Evolutionary conservation across 2,888 invertebrate genomes (phyloP).

Genomic region (Hydraecia micacea): DNA sequence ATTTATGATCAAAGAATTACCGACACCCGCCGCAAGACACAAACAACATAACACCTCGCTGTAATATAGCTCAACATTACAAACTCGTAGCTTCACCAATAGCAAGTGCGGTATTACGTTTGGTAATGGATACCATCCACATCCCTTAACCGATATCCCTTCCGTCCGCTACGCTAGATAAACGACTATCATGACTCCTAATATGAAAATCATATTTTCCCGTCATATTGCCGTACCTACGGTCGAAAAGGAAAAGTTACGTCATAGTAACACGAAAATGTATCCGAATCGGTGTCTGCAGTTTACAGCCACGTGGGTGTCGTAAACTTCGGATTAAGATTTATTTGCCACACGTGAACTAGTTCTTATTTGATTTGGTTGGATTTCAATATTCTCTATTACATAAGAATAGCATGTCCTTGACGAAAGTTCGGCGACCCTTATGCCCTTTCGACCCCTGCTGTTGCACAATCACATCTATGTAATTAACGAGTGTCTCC

Average conservation of each 20-base stretch:
- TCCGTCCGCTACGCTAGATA: slow-evolving; percentile 49
- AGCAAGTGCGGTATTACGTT: slow-evolving; percentile 38
- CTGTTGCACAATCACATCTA: not conserved
- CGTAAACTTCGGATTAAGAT: slow-evolving; percentile 42
- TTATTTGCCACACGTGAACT: slow-evolving; percentile 39
- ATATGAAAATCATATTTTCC: slow-evolving; percentile 56
- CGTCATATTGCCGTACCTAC: slow-evolving; percentile 16
- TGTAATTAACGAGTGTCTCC: slow-evolving; percentile 6
- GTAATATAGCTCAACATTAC: slow-evolving; percentile 24
- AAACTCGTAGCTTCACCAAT: slow-evolving; percentile 18
- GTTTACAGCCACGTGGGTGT: slow-evolving; percentile 24
- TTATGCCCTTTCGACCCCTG: not conserved
- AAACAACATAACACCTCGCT: slow-evolving; percentile 2
- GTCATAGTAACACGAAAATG: slow-evolving; percentile 37
- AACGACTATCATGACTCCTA: slow-evolving; percentile 49
- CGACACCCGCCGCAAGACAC: slow-evolving; percentile 6
- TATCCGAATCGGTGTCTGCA: slow-evolving; percentile 28
- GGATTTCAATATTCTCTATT: slow-evolving; percentile 23
- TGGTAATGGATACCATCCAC: slow-evolving; percentile 45
- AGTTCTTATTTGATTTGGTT: slow-evolving; percentile 35
- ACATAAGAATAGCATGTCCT: slow-evolving; percentile 2
- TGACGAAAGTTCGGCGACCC: slow-evolving; percentile 17
- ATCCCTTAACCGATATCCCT: slow-evolving; percentile 40
- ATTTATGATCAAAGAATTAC: slow-evolving; percentile 40
- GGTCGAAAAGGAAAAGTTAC: slow-evolving; percentile 36